phyloP scores from a whole-genome alignment of 2,113 vertebrate genomes.

The Eubucco bourcierii region DNA sequence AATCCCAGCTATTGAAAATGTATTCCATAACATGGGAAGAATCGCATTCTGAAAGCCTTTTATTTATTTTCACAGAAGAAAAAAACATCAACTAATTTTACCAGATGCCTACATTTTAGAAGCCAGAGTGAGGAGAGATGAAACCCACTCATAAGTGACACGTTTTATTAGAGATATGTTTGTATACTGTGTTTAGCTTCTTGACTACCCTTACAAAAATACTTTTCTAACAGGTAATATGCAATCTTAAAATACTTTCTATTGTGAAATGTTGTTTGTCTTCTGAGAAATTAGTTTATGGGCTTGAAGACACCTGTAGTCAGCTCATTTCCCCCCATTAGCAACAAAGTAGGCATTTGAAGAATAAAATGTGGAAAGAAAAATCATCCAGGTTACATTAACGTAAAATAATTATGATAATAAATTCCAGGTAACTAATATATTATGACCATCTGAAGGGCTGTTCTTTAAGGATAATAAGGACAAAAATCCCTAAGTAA shows the following conservation, averaged over 20 bases:
- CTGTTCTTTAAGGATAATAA: neutral
- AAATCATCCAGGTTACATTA: neutral
- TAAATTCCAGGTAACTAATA: neutral
- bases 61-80: neutral
- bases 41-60: neutral
- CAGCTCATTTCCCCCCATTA: neutral
- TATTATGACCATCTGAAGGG: neutral
- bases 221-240: neutral
- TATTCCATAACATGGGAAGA: neutral
- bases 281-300: constrained; percentile 1
- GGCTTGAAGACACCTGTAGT: neutral
- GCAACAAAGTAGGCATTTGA: neutral
- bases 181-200: neutral
- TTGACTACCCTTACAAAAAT: neutral
- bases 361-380: neutral
- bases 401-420: neutral
- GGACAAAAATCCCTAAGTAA: constrained; percentile 6
- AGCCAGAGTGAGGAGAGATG: neutral
- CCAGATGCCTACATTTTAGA: neutral
- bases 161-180: neutral
- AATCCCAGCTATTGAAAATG: neutral
- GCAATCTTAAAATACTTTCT: neutral
- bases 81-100: neutral
- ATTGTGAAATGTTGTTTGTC: neutral
- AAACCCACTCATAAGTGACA: neutral